These are phyloP conservation scores for Cervus canadensis DNA, from an alignment of 2,113 vertebrate species.

Conservation along the genomic window DNA sequence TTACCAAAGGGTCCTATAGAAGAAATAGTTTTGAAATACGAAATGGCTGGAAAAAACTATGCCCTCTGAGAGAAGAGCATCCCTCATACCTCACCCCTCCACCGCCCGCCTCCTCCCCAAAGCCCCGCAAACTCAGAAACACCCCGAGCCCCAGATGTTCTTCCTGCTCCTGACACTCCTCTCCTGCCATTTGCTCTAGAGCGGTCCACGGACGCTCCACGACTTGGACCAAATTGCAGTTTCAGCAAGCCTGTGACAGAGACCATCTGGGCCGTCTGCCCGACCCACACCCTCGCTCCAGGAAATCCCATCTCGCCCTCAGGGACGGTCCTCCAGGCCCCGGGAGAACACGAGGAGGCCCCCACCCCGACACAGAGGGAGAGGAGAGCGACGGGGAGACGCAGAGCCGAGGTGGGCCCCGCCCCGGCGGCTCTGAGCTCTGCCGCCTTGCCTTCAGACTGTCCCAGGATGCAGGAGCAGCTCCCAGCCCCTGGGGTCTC, in stretches of 20 bases:
- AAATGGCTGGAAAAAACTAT: neutral
- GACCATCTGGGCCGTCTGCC: neutral
- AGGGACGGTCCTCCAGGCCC: neutral
- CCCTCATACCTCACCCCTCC: neutral
- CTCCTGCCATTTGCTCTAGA: neutral
- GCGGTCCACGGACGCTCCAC: neutral
- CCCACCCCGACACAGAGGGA: neutral
- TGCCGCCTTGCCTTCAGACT: neutral
- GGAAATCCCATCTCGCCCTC: neutral
- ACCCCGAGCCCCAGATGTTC: neutral
- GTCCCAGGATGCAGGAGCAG: neutral
- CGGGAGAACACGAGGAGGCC: neutral
- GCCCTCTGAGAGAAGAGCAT: neutral
- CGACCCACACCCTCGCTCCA: accelerated
- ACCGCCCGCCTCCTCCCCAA: neutral
- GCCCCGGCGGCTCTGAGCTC: neutral
- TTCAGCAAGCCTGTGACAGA: neutral
- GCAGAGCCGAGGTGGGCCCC: neutral
- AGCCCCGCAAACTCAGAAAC: neutral
- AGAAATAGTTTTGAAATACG: neutral
- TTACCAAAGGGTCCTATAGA: constrained; percentile 63
- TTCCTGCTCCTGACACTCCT: neutral
- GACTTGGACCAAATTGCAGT: neutral
- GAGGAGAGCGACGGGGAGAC: neutral
- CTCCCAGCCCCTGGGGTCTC: neutral